Evolutionary conservation across 2,888 invertebrate species (phyloP), one percentile per base, ranked within the genome.

Genomic region (Cataglyphis cursor): DNA sequence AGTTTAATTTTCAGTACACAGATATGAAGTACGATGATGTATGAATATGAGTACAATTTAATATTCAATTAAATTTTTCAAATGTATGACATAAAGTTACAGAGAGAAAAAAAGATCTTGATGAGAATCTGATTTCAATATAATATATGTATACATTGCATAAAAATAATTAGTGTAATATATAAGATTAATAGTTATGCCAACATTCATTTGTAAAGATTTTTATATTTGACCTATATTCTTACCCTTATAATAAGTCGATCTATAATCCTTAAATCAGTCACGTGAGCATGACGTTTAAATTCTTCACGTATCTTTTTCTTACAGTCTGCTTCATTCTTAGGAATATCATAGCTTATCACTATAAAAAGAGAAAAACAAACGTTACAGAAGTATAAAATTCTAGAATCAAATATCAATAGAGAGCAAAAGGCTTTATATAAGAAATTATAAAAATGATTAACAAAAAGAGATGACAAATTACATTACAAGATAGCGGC

Each of bases 201-300:
- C 48, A 9, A 44, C 31, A 74, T 62, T 4, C 4, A 12, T 48
- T 44, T 48, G 9, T 35, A 24, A 31, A 73, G 24, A 24, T 54
- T 8, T 18, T n/a, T 15, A 10, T 74, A 61, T 61, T 44, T n/a
- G 24, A 31, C 3, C 5, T 8, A n/a, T 59, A 15, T 54, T 70
- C 91, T 93, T 95, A 98, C 99, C 97, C 99, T 99, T 83, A 99
- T 97, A 64, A 99, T 97, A 83, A 99, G 96, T 96, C 98, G 96
- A 95, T 99, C 99, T 93, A 99, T 98, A 48, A 98, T 97, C 93
- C 99, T 96, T 84, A 99, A 96, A 95, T 99, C 99, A 64, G 96
- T 96, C 0, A 99, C 96, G 95, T 97, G 94, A 92, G 96, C 96
- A 94, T 99, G 96, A 92, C 97, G 97, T 70, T 96, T 76, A 93